Base-by-base conservation (phyloP, 2,113 vertebrate species). In the Chrysochloris asiatica region DNA sequence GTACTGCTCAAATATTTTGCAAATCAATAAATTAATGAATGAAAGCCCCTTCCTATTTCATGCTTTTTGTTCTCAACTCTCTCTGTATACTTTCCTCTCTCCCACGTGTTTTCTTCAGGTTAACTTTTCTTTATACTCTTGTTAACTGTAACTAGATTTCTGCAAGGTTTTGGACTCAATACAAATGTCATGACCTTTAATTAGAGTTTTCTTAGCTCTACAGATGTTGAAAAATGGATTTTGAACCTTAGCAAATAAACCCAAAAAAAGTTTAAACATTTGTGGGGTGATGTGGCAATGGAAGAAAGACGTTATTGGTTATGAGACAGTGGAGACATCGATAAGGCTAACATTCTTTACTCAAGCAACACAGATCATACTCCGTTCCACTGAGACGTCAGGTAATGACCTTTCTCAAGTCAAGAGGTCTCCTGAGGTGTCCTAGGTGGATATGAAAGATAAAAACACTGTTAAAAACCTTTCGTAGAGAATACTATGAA, bases 171-270 rank as follows among this genome's bases (percentile, higher is more conserved):
- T 36, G 85, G 56, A 41, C 82, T 47, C 6, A 48, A 47, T 63
- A 47, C 1, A 71, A 72, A 56, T 16, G 47, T 69, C 86, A 36
- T 67, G 61, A 43, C 63, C 83, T 86, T 75, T 54, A 56, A n/a
- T 65, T 43, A 50, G 80, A n/a, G 26, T 82, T 50, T 88, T 59
- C 50, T 83, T 65, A 33, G 79, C 45, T 91, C 47, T 86, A 21
- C 5, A 93, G 54, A 71, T 86, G 63, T 59, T 82, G 45, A 61
- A 76, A 89, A 92, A 73, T 91, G 81, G 89, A 93, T 77, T 95
- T 94, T 96, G 91, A 88, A 89, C 89, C 59, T 65, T 86, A 78
- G 79, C 89, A 89, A 95, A 95, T 65, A 93, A 82, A 89, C 54
- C 16, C 16, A 26, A 30, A 47, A 76, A 41, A n/a, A 19, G 59